Evolutionary conservation across 2,888 invertebrate species (phyloP).

Genomic region (Drosophila longiperda): DNA sequence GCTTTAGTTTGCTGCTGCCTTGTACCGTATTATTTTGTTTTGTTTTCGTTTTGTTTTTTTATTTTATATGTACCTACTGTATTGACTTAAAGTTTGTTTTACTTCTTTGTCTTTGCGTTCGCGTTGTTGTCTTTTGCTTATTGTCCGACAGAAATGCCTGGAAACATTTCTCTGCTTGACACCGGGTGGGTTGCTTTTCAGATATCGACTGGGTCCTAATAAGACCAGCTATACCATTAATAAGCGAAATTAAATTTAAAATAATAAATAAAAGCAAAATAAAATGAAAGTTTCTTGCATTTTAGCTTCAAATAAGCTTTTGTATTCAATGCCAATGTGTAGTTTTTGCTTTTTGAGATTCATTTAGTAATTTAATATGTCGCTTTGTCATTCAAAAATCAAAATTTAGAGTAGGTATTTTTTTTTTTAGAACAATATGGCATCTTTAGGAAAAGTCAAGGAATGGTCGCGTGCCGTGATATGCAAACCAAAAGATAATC

Average conservation of each 20-base stretch:
- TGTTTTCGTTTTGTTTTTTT: constrained; percentile 24
- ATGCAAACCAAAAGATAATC: constrained; percentile 64
- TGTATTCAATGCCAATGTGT: not conserved
- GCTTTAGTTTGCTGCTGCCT: constrained; percentile 59
- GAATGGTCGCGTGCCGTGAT: constrained; percentile 64
- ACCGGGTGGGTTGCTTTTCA: constrained; percentile 35
- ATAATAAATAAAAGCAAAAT: not conserved
- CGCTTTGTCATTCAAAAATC: not conserved
- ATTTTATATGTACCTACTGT: constrained; percentile 62
- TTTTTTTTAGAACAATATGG: not conserved
- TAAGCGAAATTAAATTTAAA: not conserved
- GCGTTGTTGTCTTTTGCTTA: constrained; percentile 48
- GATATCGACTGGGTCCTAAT: constrained; percentile 16
- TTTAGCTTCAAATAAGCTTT: constrained; percentile 1
- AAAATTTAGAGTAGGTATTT: constrained; percentile 7
- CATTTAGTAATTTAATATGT: not conserved
- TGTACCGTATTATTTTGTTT: constrained; percentile 70
- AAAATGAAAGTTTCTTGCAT: not conserved
- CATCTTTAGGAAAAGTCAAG: constrained; percentile 16
- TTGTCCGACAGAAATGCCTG: constrained; percentile 70
- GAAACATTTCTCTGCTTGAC: constrained; percentile 62
- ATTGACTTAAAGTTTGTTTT: constrained; percentile 78
- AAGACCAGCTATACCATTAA: not conserved
- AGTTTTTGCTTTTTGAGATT: not conserved
- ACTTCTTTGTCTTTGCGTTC: constrained; percentile 62